These are phyloP conservation scores for Xiphorhynchus elegans DNA, from an alignment of 2,113 vertebrate species.

Conservation along the genomic window DNA sequence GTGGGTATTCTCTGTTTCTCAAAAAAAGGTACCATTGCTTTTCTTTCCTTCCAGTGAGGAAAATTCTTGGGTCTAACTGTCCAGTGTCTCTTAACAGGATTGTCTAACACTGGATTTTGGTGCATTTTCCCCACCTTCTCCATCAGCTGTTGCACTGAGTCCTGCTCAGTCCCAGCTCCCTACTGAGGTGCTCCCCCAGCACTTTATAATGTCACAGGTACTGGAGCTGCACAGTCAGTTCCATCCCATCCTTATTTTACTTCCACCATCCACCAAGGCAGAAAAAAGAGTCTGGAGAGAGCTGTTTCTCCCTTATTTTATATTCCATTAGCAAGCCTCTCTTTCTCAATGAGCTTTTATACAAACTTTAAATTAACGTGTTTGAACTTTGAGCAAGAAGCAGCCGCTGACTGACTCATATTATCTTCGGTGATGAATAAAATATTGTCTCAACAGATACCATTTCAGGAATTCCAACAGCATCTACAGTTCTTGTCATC, in stretches of 20 bases:
- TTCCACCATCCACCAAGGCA: background rate
- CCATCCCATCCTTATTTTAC: background rate
- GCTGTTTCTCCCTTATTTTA: background rate
- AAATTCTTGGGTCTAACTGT: background rate
- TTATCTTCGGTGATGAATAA: background rate
- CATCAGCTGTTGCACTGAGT: background rate
- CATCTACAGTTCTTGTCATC: background rate
- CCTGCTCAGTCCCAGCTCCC: background rate
- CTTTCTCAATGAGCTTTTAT: conserved; percentile 4
- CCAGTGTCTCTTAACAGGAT: background rate
- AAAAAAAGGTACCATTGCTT: background rate
- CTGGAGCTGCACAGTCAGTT: background rate
- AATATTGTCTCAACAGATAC: background rate
- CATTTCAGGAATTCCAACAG: background rate
- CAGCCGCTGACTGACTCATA: background rate
- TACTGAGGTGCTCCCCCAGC: background rate
- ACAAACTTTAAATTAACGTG: conserved; percentile 33
- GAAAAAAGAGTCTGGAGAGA: background rate
- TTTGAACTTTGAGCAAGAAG: conserved; percentile 4
- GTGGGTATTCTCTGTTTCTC: background rate
- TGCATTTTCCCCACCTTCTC: background rate
- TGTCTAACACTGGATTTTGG: background rate
- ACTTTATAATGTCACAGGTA: background rate
- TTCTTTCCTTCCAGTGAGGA: background rate
- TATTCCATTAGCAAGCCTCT: conserved; percentile 12